Evolutionary conservation across 2,797 vertebrate genomes (phyloP).

Genomic region (Darevskia nairensis): DNA sequence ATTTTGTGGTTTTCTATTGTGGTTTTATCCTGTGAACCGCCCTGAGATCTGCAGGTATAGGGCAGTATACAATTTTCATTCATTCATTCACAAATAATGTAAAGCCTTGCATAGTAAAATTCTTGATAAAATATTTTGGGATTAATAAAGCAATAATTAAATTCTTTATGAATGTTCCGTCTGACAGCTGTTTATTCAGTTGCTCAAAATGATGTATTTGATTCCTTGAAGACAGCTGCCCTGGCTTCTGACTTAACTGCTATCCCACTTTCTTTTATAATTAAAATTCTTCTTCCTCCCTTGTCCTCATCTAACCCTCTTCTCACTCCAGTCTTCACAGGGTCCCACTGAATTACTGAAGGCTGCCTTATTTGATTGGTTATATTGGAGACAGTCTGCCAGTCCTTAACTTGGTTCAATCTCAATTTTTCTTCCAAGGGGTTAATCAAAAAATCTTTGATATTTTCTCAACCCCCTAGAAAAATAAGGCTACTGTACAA

Average conservation of each 20-base stretch:
- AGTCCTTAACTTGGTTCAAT: neutral
- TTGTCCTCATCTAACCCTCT: neutral
- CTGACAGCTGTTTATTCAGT: constrained; percentile 6
- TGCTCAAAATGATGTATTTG: neutral
- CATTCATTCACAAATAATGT: no score
- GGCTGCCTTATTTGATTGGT: neutral
- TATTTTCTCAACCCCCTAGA: no score
- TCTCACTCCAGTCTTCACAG: neutral
- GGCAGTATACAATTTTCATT: no score
- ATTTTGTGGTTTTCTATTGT: no score
- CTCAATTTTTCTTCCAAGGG: neutral
- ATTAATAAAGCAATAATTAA: neutral
- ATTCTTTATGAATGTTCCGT: constrained; percentile 7
- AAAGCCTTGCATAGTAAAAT: neutral
- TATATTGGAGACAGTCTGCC: neutral
- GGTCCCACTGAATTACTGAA: neutral
- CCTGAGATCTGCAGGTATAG: no score
- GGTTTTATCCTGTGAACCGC: no score
- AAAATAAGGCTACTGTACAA: neutral
- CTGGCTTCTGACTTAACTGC: neutral
- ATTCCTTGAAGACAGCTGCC: neutral
- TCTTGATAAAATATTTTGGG: constrained; percentile 7
- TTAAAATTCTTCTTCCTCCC: neutral
- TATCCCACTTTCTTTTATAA: neutral
- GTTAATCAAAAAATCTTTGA: neutral